These are phyloP conservation scores for Dendrolimus kikuchii DNA, from an alignment of 1,140 invertebrate species.

Conservation along the genomic window DNA sequence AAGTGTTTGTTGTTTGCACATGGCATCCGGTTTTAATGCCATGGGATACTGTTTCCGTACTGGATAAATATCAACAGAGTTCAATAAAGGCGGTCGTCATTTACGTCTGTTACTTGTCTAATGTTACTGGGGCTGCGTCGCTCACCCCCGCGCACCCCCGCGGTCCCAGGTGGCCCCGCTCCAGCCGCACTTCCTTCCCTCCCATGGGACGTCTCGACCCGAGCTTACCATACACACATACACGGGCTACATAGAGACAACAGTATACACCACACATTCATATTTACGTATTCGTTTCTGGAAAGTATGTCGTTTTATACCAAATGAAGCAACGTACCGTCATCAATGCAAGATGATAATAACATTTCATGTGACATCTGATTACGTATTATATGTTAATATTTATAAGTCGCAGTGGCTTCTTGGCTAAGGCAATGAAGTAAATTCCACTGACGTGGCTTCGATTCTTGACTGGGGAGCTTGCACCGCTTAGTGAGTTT, in stretches of 20 bases:
- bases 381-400: no score
- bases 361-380: no score
- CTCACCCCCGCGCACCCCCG: constrained; percentile 17
- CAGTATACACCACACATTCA: constrained; percentile 2
- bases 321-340: no score
- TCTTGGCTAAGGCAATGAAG: no score
- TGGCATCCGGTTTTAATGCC: constrained; percentile 25
- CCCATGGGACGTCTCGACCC: constrained; percentile 43
- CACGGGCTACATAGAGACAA: neutral
- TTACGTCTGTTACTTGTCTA: constrained; percentile 25
- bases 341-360: no score
- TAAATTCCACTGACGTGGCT: no score
- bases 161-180: constrained; percentile 52
- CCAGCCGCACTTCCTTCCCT: constrained; percentile 55
- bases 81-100: constrained; percentile 15
- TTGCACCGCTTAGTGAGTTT: no score
- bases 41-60: constrained; percentile 11
- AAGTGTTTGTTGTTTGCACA: constrained; percentile 54
- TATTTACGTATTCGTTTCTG: neutral
- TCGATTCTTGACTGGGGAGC: no score
- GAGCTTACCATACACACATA: constrained; percentile 30
- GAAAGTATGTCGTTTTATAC: no score
- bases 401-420: no score
- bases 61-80: constrained; percentile 4
- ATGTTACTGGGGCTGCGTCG: constrained; percentile 6